Percentiles rank a stretch among this genome's conserved stretches.
phyloP scores from a whole-genome alignment of 2,797 vertebrate species.

The Trachurus trachurus region DNA sequence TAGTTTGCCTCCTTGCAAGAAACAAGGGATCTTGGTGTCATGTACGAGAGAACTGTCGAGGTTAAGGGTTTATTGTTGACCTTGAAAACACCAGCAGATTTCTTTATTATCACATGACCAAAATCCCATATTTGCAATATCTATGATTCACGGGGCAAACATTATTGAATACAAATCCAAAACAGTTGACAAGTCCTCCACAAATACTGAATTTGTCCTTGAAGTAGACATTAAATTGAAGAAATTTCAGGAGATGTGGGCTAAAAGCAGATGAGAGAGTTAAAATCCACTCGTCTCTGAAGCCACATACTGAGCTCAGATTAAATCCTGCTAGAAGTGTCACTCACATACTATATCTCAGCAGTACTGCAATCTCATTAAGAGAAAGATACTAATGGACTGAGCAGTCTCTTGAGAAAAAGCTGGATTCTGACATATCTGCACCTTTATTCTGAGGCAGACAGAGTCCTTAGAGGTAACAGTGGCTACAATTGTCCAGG shows the following conservation, averaged over 20 bases:
- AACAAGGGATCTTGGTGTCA: neutral
- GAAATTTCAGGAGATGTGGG: slow-evolving; percentile 11
- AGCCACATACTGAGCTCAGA: slow-evolving; percentile 17
- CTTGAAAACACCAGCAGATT: slow-evolving; percentile 1
- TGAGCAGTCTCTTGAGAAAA: slow-evolving; percentile 11
- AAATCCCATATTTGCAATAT: neutral
- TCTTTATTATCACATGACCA: neutral
- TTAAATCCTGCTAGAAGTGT: slow-evolving; percentile 24
- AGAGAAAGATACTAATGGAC: slow-evolving; percentile 32
- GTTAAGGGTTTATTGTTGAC: slow-evolving; percentile 15
- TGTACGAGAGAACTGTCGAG: neutral
- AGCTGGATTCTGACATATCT: slow-evolving; percentile 4
- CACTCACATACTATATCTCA: slow-evolving; percentile 26
- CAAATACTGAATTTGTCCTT: slow-evolving; percentile 15
- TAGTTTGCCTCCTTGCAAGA: neutral
- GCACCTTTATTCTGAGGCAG: slow-evolving; percentile 21
- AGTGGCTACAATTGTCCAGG: slow-evolving; percentile 48
- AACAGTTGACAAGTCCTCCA: neutral
- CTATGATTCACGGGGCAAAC: neutral
- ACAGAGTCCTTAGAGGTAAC: slow-evolving; percentile 29
- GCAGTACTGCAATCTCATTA: slow-evolving; percentile 30
- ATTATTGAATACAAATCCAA: slow-evolving; percentile 2
- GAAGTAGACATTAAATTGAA: neutral
- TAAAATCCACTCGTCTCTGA: slow-evolving; percentile 17
- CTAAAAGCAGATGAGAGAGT: slow-evolving; percentile 17